Evolutionary conservation across 1,140 invertebrate species (phyloP).

Genomic region (Babylonia areolata): DNA sequence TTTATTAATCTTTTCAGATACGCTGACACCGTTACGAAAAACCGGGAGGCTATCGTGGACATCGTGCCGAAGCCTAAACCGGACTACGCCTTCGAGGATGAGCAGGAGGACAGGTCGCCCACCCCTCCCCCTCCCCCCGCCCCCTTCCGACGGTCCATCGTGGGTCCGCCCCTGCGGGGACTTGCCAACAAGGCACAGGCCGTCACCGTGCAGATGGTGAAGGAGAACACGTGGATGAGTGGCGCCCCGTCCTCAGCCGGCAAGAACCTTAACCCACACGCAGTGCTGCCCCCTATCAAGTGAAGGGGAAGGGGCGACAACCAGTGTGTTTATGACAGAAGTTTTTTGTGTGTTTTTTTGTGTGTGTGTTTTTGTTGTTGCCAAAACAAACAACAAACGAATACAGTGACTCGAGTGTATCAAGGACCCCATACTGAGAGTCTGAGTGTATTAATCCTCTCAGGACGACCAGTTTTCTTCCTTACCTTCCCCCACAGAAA

Average conservation of each 20-base stretch:
- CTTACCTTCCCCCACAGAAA: too few species aligned
- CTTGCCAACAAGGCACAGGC: constrained; percentile 33
- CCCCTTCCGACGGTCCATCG: neutral
- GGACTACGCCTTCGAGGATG: neutral
- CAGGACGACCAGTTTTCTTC: too few species aligned
- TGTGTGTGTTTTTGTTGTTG: too few species aligned
- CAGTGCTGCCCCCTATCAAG: constrained; percentile 50
- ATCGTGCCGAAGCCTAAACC: constrained; percentile 23
- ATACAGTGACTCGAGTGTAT: too few species aligned
- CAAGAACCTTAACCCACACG: constrained; percentile 66
- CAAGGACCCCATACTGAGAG: too few species aligned
- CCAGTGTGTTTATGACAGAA: too few species aligned
- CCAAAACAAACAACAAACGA: too few species aligned
- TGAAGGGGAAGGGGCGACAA: neutral
- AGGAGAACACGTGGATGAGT: constrained; percentile 39
- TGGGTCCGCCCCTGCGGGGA: constrained; percentile 11
- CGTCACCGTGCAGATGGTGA: constrained; percentile 37
- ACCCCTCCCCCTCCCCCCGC: neutral
- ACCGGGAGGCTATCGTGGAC: constrained; percentile 13
- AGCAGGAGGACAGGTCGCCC: neutral
- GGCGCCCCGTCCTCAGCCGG: constrained; percentile 32
- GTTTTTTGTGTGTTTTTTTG: too few species aligned
- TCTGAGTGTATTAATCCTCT: too few species aligned
- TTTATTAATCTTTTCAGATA: neutral
- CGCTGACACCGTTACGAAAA: neutral